Base-by-base conservation (phyloP, 1,140 invertebrate genomes). In the Tachypleus tridentatus region DNA sequence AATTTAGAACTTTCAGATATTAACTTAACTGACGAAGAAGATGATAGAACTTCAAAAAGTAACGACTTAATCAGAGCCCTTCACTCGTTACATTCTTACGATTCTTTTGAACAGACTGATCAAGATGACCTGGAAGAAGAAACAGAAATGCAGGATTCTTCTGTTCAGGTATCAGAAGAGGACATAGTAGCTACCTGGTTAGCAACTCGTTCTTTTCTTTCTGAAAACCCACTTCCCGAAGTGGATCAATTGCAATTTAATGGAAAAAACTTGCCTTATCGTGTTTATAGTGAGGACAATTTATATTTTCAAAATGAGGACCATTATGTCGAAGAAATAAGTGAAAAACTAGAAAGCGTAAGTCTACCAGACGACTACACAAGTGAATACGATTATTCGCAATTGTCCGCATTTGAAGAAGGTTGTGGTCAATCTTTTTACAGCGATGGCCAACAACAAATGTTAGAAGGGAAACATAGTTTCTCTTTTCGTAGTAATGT, bases 201-300 rank as follows among this genome's bases (percentile, higher is more conserved):
- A 29, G 29, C 29, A 29, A 29, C 29, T 29, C 29, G 29, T 29
- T 29, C 29, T 29, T 29, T 29, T 29, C 29, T 29, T 29, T 67
- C 61, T 8, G 86, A 88, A 77, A 84, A 87, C 79, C 84, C 83
- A 54, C 73, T 87, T 10, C 83, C 83, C 0, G 85, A 88, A 77
- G 82, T 83, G 47, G 84, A 88, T 71, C 83, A 80, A 76, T 85
- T 80, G 53, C 60, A 58, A 48, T 58, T 10, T 57, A 73, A 72
- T 58, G 68, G 70, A 49, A 74, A 74, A 54, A 87, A 90, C 72
- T 90, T 93, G 82, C 91, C 91, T 1, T 75, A 93, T 29, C 82
- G 88, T 70, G 87, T 91, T 72, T 80, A 93, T 9, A 93, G 90
- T 74, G 87, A 93, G 76, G 89, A 92, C 78, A 93, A 92, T 77